Evolutionary conservation across 2,113 vertebrate genomes (phyloP), one percentile per base, ranked within the genome.

Genomic region (Amphilophus citrinellus): DNA sequence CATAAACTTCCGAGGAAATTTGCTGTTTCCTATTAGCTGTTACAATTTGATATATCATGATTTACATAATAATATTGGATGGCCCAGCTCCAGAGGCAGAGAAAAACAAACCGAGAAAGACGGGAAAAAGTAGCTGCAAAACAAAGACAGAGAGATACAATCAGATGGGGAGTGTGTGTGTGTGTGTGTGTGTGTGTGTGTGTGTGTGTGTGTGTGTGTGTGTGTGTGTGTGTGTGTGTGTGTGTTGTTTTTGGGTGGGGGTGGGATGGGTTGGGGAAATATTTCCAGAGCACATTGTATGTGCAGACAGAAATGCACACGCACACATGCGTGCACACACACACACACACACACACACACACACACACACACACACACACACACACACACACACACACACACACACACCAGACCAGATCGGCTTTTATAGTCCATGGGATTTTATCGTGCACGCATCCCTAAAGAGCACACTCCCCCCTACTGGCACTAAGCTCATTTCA

Each of bases 401-500:
- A 79, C 79, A 57, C 35, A 8, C 59, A 32, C 32, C 2, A 27
- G 24, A 63, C 84, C 87, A 87, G 89, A 88, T 84, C 22, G 83
- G 89, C 80, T 92, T 92, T 91, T 88, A 93, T 92, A 89, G 91
- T 79, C 80, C 79, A 62, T 62, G 56, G 80, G 79, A 87, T 92
- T 93, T 91, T 88, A 94, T 86, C 65, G 84, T 60, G 84, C 82
- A 80, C 79, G 63, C 63, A 61, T 68, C 35, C 65, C 63, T 88
- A 88, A 87, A 79, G 79, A 88, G 86, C 61, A 62, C 82, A 80
- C 85, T 66, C 80, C 85, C 85, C 91, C 84, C 92, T 83, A 76
- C 84, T 92, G 89, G 89, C 83, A 85, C 88, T 84, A 84, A 92
- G 92, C 90, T 93, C 87, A 90, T 90, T 90, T 90, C 84, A 90